Base-by-base conservation (phyloP, 2,888 invertebrate species). In the Timandra comae region DNA sequence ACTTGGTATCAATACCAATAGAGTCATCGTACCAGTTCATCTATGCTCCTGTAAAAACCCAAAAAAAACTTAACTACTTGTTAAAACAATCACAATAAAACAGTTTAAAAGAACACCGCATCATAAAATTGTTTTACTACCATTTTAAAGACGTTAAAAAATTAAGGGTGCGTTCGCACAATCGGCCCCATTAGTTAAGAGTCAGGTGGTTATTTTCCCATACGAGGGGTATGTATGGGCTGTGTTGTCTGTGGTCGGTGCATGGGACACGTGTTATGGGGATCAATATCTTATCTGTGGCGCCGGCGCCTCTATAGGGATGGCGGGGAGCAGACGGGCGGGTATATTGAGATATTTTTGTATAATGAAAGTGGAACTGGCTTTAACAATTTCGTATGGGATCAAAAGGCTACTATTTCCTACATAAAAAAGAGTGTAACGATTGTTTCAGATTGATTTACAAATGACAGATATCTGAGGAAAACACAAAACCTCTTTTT, bases 141-240 rank as follows among this genome's bases (percentile, higher is more conserved):
- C 5, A 13, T 29, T 38, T 30, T 8, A 25, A 24, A 20, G 32
- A 12, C 11, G 10, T 12, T 26, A 33, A 22, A 28, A 20, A 16
- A 16, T 16, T 1, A 16, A 6, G 16, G 1, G 1, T 16, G n/a
- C n/a, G 16, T 16, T 29, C 9, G 30, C 35, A 29, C 7, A 22
- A 22, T n/a, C 22, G 3, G 7, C 5, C 1, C 16, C 1, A 16
- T 16, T 16, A 16, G 16, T 79, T 56, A 74, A 71, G 49, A 37
- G 63, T 67, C 82, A 81, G 82, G 80, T 81, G 80, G 46, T 43
- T 29, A 49, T 16, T 44, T 78, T 80, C 80, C 77, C 78, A 76
- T 64, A 61, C 57, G 24, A 24, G 24, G 3, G 8, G 24, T 10
- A 24, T 8, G 24, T 24, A 6, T 41, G 61, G n/a, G n/a, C n/a